A percentile compares a stretch with the other conserved stretches of the same genome.
Conservation (phyloP, 2,888 invertebrate genomes). For the Scaptomyza parva region DNA sequence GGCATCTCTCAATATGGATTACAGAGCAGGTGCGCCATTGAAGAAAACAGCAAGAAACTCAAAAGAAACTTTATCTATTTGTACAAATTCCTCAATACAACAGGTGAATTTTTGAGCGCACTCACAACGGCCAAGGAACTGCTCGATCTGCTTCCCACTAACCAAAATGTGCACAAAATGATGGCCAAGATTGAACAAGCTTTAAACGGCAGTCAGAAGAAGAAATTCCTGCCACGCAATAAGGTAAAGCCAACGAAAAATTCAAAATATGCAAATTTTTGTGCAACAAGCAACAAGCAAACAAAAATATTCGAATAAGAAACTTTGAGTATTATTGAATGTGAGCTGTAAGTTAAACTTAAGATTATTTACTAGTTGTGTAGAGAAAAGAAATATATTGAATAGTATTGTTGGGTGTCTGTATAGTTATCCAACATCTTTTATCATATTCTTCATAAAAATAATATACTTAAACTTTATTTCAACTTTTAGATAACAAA, state of each 20-base stretch:
- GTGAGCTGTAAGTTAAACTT: not conserved
- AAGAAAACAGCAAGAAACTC: too few species aligned
- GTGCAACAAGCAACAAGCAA: not conserved
- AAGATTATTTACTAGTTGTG: not conserved
- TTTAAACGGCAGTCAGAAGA: slow-evolving; percentile 23
- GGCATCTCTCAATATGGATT: slow-evolving; percentile 68
- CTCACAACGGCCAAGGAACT: slow-evolving; percentile 67
- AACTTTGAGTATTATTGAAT: not conserved
- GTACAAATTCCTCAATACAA: slow-evolving; percentile 7
- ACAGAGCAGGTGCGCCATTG: slow-evolving; percentile 67
- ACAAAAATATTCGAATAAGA: slow-evolving; percentile 3
- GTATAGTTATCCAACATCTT: too few species aligned
- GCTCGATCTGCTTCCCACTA: slow-evolving; percentile 65
- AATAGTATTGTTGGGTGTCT: not conserved
- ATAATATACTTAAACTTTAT: not conserved
- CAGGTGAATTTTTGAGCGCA: slow-evolving; percentile 74
- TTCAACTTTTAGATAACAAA: slow-evolving; percentile 41
- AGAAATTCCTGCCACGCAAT: slow-evolving; percentile 23
- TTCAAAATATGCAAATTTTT: slow-evolving; percentile 11
- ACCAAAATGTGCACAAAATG: slow-evolving; percentile 54
- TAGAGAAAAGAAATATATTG: not conserved
- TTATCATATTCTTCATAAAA: too few species aligned
- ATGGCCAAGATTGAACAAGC: slow-evolving; percentile 60
- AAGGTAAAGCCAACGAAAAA: slow-evolving; percentile 41
- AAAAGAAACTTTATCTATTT: slow-evolving; percentile 13